Percentiles rank a stretch among this genome's conserved stretches.
These are phyloP conservation scores for Sardina pilchardus DNA, from an alignment of 2,113 vertebrate genomes.

Conservation along the genomic window DNA sequence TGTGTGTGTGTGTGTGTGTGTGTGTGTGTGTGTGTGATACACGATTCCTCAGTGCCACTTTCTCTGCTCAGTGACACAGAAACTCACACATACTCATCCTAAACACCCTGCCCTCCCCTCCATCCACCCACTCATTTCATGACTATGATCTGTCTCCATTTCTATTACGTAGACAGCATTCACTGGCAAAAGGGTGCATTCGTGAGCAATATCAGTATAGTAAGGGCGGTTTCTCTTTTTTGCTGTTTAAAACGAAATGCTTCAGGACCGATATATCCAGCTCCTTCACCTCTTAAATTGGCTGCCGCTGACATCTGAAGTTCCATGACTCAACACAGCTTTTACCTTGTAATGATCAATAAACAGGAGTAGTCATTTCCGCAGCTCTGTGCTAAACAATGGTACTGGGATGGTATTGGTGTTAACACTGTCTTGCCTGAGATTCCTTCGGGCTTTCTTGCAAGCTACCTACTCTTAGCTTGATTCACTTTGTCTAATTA, in stretches of 20 bases:
- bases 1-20: neutral
- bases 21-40: neutral
- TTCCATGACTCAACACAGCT: neutral
- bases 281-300: neutral
- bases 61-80: neutral
- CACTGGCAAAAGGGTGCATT: neutral
- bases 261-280: neutral
- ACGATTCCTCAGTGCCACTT: neutral
- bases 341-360: neutral
- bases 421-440: neutral
- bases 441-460: neutral
- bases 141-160: neutral
- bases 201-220: neutral
- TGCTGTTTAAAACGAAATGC: neutral
- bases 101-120: neutral
- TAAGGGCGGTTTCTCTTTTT: neutral
- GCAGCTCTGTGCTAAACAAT: neutral
- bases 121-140: neutral
- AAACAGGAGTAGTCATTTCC: neutral
- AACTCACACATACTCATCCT: neutral
- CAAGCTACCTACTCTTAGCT: neutral
- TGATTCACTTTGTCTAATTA: constrained; percentile 45
- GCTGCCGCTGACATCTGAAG: neutral
- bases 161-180: neutral
- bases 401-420: neutral